Evolutionary conservation across 2,888 invertebrate species (phyloP), one percentile per base, ranked within the genome.

Genomic region (Crossocerus cetratus): DNA sequence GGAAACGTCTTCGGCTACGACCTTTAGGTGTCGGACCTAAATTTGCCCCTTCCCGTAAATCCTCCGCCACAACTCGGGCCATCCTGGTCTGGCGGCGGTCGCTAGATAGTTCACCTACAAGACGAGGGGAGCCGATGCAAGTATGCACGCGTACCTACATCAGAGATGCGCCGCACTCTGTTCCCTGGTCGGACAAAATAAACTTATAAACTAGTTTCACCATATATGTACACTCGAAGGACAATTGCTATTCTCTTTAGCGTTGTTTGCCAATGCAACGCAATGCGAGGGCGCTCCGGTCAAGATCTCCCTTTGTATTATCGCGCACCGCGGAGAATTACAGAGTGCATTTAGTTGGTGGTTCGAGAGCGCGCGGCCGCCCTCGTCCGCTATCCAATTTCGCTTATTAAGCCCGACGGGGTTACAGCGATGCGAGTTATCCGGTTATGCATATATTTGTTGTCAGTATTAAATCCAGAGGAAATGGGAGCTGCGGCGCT

Each of bases 21-120:
- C 59, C 65, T 64, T 67, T 54, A 49, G 54, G 53, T 20, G 58
- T 44, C 53, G 72, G 44, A 65, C 70, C 67, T 75, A 75, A 74
- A 82, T 83, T 75, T 68, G 66, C 42, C 49, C 43, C 22, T 49
- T 23, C 58, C 57, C 69, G 76, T 83, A 81, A 81, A 81, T 81
- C 74, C 70, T 55, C 69, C 57, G 55, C 22, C 45, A 72, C 66
- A 60, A 67, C 77, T 58, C 55, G 45, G 32, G 18, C 68, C 59
- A 58, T 45, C 59, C 49, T 23, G 57, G 55, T 57, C 21, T 32
- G 22, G 45, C 43, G 54, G 23, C 56, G 49, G 20, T 56, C 42
- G 44, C 75, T 32, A 32, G 66, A 63, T 72, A 43, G 55, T 72
- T 70, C 56, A 58, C 64, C 45, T 77, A 69, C 83, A 83, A 82